These are phyloP conservation scores for Glaucopsyche alexis DNA, from an alignment of 2,888 invertebrate genomes.

Conservation along the genomic window DNA sequence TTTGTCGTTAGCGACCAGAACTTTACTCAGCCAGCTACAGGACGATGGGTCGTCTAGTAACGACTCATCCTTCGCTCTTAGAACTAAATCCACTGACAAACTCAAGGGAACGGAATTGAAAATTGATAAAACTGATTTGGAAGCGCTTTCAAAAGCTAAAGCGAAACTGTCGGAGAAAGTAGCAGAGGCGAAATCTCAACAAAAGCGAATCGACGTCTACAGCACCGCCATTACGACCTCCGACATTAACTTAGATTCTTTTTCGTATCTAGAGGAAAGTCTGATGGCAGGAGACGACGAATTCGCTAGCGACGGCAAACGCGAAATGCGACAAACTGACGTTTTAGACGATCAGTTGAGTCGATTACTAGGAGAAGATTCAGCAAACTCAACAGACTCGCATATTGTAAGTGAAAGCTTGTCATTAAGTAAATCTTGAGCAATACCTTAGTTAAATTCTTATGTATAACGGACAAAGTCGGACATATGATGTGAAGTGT, in stretches of 20 bases:
- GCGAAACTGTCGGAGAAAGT: conserved; percentile 71
- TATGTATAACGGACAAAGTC: conserved; percentile 50
- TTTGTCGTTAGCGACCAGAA: conserved; percentile 67
- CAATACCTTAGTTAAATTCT: conserved; percentile 56
- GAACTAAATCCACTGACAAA: conserved; percentile 53
- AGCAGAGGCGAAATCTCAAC: conserved; percentile 64
- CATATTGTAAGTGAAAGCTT: conserved; percentile 66
- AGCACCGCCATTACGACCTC: conserved; percentile 75
- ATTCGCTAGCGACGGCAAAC: conserved; percentile 55
- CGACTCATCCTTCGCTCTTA: conserved; percentile 73
- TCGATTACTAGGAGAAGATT: conserved; percentile 64
- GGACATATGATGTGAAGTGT: conserved; percentile 27
- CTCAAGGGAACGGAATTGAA: conserved; percentile 52
- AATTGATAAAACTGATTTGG: conserved; percentile 60
- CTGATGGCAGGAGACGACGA: conserved; percentile 72
- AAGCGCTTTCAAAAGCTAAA: conserved; percentile 68
- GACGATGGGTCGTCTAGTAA: conserved; percentile 78
- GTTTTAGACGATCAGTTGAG: conserved; percentile 61
- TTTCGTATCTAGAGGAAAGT: conserved; percentile 74
- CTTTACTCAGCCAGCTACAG: conserved; percentile 74
- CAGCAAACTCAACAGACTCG: conserved; percentile 59
- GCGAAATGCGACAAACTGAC: conserved; percentile 50
- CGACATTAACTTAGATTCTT: conserved; percentile 76
- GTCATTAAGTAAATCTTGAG: conserved; percentile 61
- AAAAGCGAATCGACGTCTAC: conserved; percentile 75